A percentile compares a stretch with the other conserved stretches of the same genome.
Evolutionary conservation across 2,113 vertebrate species (phyloP).

Genomic region (Aspiorhynchus laticeps): DNA sequence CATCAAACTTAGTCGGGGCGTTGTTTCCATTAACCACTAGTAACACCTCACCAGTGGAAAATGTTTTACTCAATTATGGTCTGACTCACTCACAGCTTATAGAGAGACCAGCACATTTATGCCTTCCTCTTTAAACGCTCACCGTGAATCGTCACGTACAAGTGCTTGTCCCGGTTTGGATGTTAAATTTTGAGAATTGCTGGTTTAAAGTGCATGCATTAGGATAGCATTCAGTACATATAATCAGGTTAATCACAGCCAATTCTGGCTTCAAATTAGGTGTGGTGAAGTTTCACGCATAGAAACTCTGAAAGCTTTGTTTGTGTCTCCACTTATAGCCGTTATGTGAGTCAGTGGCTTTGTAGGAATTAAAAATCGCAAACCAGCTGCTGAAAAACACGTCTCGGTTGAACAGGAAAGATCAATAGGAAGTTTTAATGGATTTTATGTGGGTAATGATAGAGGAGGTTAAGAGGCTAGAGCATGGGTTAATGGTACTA

Average conservation of each 20-base stretch:
- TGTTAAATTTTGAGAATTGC: constrained; percentile 8
- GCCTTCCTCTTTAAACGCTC: background rate
- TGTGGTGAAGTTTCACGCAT: background rate
- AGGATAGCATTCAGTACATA: background rate
- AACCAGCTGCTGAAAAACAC: constrained; percentile 54
- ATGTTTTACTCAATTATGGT: constrained; percentile 55
- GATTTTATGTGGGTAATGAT: constrained; percentile 86
- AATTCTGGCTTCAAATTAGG: constrained; percentile 35
- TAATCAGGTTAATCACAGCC: constrained; percentile 23
- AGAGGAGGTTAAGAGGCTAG: constrained; percentile 88
- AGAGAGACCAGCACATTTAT: constrained; percentile 35
- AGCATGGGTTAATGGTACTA: constrained; percentile 91
- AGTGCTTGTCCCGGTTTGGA: constrained; percentile 18
- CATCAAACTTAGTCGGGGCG: constrained; percentile 47
- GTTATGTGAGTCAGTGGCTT: constrained; percentile 38
- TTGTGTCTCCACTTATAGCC: constrained; percentile 24
- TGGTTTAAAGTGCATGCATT: constrained; percentile 19
- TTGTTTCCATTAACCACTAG: constrained; percentile 54
- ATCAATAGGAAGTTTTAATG: constrained; percentile 91
- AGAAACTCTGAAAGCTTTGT: constrained; percentile 35
- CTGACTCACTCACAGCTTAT: constrained; percentile 43
- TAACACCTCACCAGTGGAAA: constrained; percentile 50
- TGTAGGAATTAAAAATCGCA: constrained; percentile 49
- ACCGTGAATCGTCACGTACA: background rate
- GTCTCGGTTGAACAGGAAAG: constrained; percentile 67